Evolutionary conservation across 2,113 vertebrate species (phyloP), one percentile per base, ranked within the genome.

Genomic region (Clarias gariepinus): DNA sequence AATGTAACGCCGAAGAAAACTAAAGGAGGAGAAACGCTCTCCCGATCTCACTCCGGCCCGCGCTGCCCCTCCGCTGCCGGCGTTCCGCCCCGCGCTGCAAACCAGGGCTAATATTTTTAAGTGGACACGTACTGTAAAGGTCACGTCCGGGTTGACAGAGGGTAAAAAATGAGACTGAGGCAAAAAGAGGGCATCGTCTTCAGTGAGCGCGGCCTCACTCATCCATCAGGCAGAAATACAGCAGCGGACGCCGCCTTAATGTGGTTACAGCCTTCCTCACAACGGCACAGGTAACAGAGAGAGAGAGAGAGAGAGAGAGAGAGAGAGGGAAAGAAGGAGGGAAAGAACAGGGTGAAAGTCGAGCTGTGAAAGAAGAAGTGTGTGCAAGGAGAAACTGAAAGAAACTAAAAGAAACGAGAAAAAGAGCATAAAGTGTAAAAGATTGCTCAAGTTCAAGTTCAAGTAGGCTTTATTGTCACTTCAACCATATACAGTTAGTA

Each of bases 201-300:
- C 53, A 58, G 41, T 11, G 3, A 57, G 76, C 25, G 1, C n/a
- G 6, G 33, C 76, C 81, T 87, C 58, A 71, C 66, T 87, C 87
- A 41, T 79, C 77, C 28, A 58, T 79, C 52, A 79, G 77, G 3
- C 10, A 47, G 82, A 69, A 85, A 80, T 76, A 79, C 69, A 84
- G 23, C 87, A 47, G 83, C 78, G 64, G 21, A 61, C 36, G 77
- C 47, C 81, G 55, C 47, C 78, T n/a, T 86, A 85, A 88, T 82
- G 82, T 78, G 52, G 78, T 83, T 90, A 90, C 87, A 85, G 84
- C 41, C 82, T 73, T 78, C 41, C 52, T 79, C 82, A 85, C 88
- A 88, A 84, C 86, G 47, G 23, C 41, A 53, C 82, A 76, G 86
- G 77, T 68, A 78, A 84, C 74, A 77, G 64, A 41, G 18, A 10